Evolutionary conservation across 2,888 invertebrate species (phyloP).

Genomic region (Dendrolimus houi): DNA sequence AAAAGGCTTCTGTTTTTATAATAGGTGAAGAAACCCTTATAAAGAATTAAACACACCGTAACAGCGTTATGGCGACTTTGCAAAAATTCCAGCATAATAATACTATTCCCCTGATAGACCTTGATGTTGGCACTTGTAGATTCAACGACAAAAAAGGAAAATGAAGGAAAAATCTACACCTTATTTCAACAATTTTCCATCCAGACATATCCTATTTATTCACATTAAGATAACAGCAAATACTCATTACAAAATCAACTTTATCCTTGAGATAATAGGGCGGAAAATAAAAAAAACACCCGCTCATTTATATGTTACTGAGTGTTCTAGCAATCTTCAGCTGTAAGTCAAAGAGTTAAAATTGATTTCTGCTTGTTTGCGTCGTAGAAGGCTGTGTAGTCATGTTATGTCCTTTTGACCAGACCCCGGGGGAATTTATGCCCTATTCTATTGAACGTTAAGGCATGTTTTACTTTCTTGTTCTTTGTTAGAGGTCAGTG

Average conservation of each 20-base stretch:
- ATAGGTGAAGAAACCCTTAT: no score
- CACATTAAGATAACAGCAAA: constrained; percentile 29
- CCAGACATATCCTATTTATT: constrained; percentile 41
- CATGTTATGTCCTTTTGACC: constrained; percentile 10
- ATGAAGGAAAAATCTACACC: constrained; percentile 15
- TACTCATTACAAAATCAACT: constrained; percentile 13
- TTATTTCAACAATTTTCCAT: constrained; percentile 36
- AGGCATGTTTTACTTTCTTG: constrained; percentile 17
- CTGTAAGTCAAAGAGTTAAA: not conserved
- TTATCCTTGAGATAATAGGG: constrained; percentile 24
- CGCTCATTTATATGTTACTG: not conserved
- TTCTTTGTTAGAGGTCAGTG: constrained; percentile 37
- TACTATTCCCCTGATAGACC: not conserved
- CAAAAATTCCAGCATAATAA: no score
- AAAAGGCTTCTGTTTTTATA: no score
- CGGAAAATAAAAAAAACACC: constrained; percentile 18
- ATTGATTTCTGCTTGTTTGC: not conserved
- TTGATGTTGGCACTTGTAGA: constrained; percentile 7
- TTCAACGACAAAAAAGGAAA: constrained; percentile 11
- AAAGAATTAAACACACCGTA: no score
- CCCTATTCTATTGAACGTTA: constrained; percentile 12
- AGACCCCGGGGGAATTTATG: constrained; percentile 14
- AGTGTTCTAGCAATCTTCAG: not conserved
- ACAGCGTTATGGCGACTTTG: no score
- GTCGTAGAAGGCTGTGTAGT: not conserved